Evolutionary conservation across 2,113 vertebrate species (phyloP).

Genomic region (Protomyctophum bolini): DNA sequence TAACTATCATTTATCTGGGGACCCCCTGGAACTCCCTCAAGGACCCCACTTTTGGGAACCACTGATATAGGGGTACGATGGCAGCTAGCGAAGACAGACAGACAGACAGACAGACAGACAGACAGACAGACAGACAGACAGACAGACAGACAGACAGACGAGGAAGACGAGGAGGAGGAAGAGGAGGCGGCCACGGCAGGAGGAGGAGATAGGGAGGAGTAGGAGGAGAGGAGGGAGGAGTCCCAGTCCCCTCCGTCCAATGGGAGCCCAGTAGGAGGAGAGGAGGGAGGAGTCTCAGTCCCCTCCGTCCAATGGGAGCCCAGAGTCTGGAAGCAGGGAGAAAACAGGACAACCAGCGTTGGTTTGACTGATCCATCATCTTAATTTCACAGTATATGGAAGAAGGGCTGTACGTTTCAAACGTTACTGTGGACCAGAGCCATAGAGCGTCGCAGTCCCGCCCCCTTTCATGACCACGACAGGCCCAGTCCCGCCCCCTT

Average conservation of each 20-base stretch:
- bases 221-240: slow-evolving; percentile 14
- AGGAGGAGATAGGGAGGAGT: background rate
- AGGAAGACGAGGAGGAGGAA: slow-evolving; percentile 48
- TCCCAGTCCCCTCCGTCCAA: no score
- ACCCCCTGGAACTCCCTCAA: no score
- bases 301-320: slow-evolving; percentile 53
- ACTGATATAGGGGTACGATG: no score
- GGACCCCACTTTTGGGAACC: no score
- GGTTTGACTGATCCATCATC: no score
- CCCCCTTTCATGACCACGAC: no score
- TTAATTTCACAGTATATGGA: no score
- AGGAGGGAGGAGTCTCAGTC: slow-evolving; percentile 56
- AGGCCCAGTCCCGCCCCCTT: no score
- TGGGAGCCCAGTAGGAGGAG: slow-evolving; percentile 33
- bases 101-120: background rate
- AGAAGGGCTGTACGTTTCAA: no score
- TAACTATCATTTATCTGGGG: no score
- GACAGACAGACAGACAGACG: background rate
- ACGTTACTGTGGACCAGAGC: no score
- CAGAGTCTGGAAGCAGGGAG: slow-evolving; percentile 64
- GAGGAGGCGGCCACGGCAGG: background rate
- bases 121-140: background rate
- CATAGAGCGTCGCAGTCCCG: no score
- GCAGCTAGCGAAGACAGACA: background rate
- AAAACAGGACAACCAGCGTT: slow-evolving; percentile 22